Evolutionary conservation across 2,797 vertebrate species (phyloP), one percentile per base, ranked within the genome.

Genomic region (Cetoscarus ocellatus): DNA sequence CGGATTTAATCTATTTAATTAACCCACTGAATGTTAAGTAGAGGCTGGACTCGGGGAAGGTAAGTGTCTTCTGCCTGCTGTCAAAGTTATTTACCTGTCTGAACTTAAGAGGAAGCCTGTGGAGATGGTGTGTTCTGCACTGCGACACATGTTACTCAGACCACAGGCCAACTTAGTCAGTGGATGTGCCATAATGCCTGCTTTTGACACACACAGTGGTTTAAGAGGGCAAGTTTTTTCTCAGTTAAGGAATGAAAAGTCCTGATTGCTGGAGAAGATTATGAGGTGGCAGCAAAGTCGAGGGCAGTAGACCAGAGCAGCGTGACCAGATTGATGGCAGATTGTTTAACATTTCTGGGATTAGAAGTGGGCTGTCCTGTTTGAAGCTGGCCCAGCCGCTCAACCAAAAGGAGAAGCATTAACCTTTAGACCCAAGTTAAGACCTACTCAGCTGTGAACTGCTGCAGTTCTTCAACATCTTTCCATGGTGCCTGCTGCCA

Each of bases 301-400:
- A 79, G 60, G 70, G 63, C 61, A 78, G 40, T 55, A 47, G 82
- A 79, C 67, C 69, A 49, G 38, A 69, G 75, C 66, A 75, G 62
- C 51, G 67, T 87, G 80, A 88, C 84, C 80, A 81, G 83, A 90
- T 83, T 90, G 84, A 87, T 78, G 70, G 77, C 80, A 86, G 87
- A 91, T 91, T 90, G 77, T 83, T 90, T 75, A 79, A 67, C 19
- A 10, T 75, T 65, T 69, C 73, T 36, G 61, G 86, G 87, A 91
- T 91, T 88, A 93, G 73, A 40, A 67, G 66, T 61, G 70, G 67
- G 55, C 75, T 54, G 35, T 65, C 52, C 75, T 73, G 70, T 81
- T 83, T 89, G 51, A 87, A 79, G 54, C 87, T 87, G 65, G 70
- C 74, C 59, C 52, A 62, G 65, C 57, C 15, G 10, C 70, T 84